Base-by-base conservation (phyloP, 1,140 invertebrate genomes). In the Thrips palmi region DNA sequence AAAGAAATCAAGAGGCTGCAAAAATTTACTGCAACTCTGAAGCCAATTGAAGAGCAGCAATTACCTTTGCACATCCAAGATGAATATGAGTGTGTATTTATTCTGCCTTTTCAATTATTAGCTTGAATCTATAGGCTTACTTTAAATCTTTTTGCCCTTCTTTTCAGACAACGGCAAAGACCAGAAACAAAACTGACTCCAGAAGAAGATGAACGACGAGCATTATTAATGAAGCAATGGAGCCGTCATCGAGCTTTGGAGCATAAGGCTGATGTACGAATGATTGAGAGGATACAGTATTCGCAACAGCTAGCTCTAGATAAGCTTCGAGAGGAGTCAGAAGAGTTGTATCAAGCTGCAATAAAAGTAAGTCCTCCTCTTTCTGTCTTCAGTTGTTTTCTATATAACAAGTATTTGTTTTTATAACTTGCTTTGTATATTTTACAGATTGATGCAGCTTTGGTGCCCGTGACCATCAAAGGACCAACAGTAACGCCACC, bases 11-110 rank as follows among this genome's bases (percentile, higher is more conserved):
- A 76, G 33, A 62, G 68, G 43, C 54, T 91, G 19, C 70, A 86
- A 50, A 88, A 78, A 54, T 65, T 70, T 60, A 58, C 73, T 0
- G 62, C 67, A 39, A 75, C 85, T 50, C 53, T 85, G 14, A 91
- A 91, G 57, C 83, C 85, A 1, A 69, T 91, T 34, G 67, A 72
- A 42, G 86, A 91, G 60, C 48, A 72, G 30, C 79, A 89, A 60
- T 55, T 81, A 7, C 71, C 81, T 1, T 45, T 69, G 22, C 52
- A 64, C 30, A 46, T 87, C 10, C 48, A 72, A 10, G 70, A 81
- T 50, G 63, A 81, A 49, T 59, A 61, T 46, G 49, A 65, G 77
- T 83, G 65, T 60, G 50, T 37, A 6, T 14, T 27, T 11, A 37
- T 37, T 11, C 8, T 27, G 15, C 5, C 12, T 25, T 30, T 27